phyloP scores from a whole-genome alignment of 1,140 invertebrate species.

The Caenorhabditis elegans region WBcel235 BX284606.5:10777001-10777500 shows the following conservation, averaged over 20 bases:
- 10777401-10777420: not conserved
- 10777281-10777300: not conserved
- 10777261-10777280: not conserved
- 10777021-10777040: not conserved
- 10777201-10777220: not conserved
- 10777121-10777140: not conserved
- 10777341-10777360: not conserved
- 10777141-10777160: not conserved
- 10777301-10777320: not conserved
- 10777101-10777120: not conserved
- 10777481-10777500: too few relatives aligned
- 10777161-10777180: not conserved
- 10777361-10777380: not conserved
- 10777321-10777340: not conserved
- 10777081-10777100: not conserved
- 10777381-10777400: not conserved
- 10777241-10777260: conserved; percentile 8
- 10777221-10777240: not conserved
- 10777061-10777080: not conserved
- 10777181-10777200: not conserved
- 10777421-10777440: conserved; percentile 14
- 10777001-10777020: not conserved
- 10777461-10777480: too few relatives aligned
- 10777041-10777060: not conserved
- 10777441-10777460: not conserved